Conservation (phyloP, 1,140 invertebrate species). For the Phthorimaea operculella region DNA sequence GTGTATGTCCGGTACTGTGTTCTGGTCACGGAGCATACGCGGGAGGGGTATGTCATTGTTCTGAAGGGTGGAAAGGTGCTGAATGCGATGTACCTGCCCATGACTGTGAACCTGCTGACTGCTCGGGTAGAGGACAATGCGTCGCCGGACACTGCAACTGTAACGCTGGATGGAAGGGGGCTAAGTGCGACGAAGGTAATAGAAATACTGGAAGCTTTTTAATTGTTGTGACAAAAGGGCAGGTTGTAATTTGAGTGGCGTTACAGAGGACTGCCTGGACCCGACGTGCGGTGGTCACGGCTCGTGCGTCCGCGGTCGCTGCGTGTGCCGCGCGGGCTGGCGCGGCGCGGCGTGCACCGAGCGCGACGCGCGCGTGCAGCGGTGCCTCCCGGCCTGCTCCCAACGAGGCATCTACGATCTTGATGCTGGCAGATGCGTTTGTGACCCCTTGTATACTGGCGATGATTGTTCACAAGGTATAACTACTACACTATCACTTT, state of each 20-base stretch:
- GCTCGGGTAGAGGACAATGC: constrained; percentile 91
- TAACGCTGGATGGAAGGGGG: constrained; percentile 89
- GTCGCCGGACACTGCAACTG: constrained; percentile 90
- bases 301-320: constrained; percentile 91
- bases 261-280: constrained; percentile 84
- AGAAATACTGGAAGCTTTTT: not conserved
- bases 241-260: not conserved
- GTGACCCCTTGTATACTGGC: constrained; percentile 90
- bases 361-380: constrained; percentile 88
- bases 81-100: constrained; percentile 94
- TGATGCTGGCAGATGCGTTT: constrained; percentile 86
- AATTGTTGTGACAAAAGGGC: too few species aligned
- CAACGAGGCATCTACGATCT: constrained; percentile 91
- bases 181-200: constrained; percentile 84
- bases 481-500: not conserved
- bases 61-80: constrained; percentile 95
- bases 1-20: constrained; percentile 97
- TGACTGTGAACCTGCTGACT: constrained; percentile 93
- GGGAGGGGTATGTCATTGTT: constrained; percentile 95
- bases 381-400: constrained; percentile 90
- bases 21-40: constrained; percentile 96
- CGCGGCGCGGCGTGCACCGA: constrained; percentile 89
- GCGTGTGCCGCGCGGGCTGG: constrained; percentile 96
- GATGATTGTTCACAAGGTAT: constrained; percentile 89
- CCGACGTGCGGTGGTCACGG: constrained; percentile 92